phyloP scores from a whole-genome alignment of 2,888 invertebrate species.

The Melanostoma scalare region DNA sequence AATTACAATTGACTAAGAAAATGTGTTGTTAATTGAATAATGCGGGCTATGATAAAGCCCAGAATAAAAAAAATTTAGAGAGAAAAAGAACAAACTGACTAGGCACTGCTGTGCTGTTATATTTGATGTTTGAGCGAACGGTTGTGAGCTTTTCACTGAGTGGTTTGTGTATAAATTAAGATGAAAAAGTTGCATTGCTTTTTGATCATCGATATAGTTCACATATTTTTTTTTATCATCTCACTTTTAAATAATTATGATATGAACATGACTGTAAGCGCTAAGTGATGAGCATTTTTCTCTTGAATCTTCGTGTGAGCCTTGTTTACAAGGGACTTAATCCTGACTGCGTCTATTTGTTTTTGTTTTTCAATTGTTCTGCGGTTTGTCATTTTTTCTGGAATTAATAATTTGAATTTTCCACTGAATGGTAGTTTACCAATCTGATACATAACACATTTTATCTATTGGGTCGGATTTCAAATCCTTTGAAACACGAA shows the following conservation, averaged over 20 bases:
- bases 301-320: slow-evolving; percentile 75
- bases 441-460: no score
- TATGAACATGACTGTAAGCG: slow-evolving; percentile 29
- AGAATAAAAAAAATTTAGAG: no score
- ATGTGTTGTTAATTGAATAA: no score
- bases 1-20: no score
- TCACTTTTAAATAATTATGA: not conserved
- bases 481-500: no score
- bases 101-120: not conserved
- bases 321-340: slow-evolving; percentile 77
- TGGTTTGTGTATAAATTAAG: slow-evolving; percentile 31
- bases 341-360: slow-evolving; percentile 73
- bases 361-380: not conserved
- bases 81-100: no score
- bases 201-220: slow-evolving; percentile 9
- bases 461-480: no score
- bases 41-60: no score
- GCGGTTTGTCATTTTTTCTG: not conserved
- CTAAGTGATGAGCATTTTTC: slow-evolving; percentile 74
- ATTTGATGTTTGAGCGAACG: not conserved
- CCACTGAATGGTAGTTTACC: not conserved
- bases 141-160: slow-evolving; percentile 6
- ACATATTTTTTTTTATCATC: slow-evolving; percentile 6
- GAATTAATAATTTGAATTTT: no score
- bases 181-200: not conserved